Conservation (phyloP, 2,888 invertebrate genomes). For the Coelinius sp. region DNA sequence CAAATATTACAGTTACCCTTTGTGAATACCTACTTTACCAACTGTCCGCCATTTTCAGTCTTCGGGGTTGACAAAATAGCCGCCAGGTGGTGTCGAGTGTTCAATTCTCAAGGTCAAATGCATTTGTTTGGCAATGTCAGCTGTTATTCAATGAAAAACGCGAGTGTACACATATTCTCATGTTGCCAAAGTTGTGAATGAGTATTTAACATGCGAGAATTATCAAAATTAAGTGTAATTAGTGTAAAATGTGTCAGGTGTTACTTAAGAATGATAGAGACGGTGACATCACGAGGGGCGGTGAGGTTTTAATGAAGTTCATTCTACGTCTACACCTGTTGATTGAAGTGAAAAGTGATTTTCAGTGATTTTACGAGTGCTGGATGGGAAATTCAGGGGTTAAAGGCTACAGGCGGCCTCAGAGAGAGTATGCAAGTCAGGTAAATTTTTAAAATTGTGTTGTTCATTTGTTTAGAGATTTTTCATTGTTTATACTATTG, state of each 20-base stretch:
- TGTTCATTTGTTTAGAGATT: not conserved
- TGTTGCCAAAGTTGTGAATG: slow-evolving; percentile 17
- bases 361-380: slow-evolving; percentile 18
- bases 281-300: not conserved
- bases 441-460: slow-evolving; percentile 50
- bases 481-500: not conserved
- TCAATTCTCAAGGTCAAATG: not conserved
- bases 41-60: not conserved
- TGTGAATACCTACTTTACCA: not conserved
- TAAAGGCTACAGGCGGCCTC: slow-evolving; percentile 56
- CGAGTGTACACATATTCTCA: not conserved
- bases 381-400: slow-evolving; percentile 65
- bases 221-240: not conserved
- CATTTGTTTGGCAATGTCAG: not conserved
- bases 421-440: slow-evolving; percentile 62
- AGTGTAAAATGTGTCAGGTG: not conserved
- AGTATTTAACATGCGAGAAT: slow-evolving; percentile 1
- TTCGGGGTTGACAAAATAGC: not conserved
- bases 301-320: not conserved
- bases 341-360: not conserved
- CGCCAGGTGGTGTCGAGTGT: not conserved
- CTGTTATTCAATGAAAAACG: not conserved
- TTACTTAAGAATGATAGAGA: not conserved
- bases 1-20: too few relatives aligned
- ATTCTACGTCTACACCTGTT: not conserved